These are phyloP conservation scores for Pristiophorus japonicus DNA, from an alignment of 2,113 vertebrate species.

Conservation along the genomic window DNA sequence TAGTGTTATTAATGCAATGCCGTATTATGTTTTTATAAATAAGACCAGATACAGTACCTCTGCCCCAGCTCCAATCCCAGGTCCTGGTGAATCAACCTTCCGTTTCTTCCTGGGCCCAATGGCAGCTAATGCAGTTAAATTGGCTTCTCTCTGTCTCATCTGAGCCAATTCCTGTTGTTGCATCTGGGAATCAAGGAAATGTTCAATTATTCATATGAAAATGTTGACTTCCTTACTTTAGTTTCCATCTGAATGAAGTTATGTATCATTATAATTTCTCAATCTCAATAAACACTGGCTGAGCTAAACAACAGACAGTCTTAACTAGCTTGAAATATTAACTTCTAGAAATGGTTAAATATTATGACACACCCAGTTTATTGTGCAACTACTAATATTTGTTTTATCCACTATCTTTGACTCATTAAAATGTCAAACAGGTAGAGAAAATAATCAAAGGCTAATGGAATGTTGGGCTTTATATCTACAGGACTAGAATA, in stretches of 20 bases:
- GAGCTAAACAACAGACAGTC: not conserved
- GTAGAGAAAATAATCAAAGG: no score
- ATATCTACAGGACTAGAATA: no score
- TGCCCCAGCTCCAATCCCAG: slow-evolving; percentile 66
- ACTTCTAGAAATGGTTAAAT: not conserved
- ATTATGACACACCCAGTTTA: not conserved
- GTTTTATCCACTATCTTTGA: not conserved
- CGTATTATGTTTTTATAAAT: not conserved
- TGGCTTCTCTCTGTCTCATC: slow-evolving; percentile 88
- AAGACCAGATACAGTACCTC: slow-evolving; percentile 59
- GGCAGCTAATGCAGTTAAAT: slow-evolving; percentile 79
- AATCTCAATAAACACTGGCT: not conserved
- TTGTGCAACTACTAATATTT: not conserved
- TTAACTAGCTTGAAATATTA: not conserved
- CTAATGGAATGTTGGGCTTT: no score
- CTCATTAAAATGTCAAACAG: not conserved
- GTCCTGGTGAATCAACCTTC: slow-evolving; percentile 70
- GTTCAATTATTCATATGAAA: not conserved
- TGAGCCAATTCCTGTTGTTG: slow-evolving; percentile 85
- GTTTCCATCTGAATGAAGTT: not conserved
- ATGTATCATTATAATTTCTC: not conserved
- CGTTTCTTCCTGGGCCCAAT: slow-evolving; percentile 83
- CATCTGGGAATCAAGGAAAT: slow-evolving; percentile 59
- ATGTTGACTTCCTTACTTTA: not conserved
- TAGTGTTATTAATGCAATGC: not conserved